Evolutionary conservation across 1,140 invertebrate species (phyloP), one percentile per base, ranked within the genome.

Genomic region (Heliothis virescens): DNA sequence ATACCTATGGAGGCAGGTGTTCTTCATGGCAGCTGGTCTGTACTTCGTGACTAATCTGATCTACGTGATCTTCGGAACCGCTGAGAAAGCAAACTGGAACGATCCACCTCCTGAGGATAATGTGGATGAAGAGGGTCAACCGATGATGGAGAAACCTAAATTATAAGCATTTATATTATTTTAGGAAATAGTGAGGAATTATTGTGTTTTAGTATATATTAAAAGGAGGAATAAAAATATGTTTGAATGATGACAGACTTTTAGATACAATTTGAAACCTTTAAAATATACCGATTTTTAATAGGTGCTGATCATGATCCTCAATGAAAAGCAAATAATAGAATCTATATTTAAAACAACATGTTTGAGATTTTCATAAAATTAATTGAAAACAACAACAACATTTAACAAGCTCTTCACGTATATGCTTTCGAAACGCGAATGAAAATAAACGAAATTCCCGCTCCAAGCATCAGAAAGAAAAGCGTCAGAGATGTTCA

Each of bases 1-100:
- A 74, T 76, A 81, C 13, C 78, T 92, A 2, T 98, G 97, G 97
- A 94, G 95, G 80, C 94, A 92, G 12, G 96, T 97, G 0, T 97
- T 97, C 88, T 96, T 96, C 83, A 91, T 97, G 18, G 94, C 96
- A 15, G 95, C 96, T 5, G 95, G 90, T 3, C 90, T 97, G 11
- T 96, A 97, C 82, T 85, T 96, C 0, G 55, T 96, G n/a, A 96
- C 96, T 4, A 96, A 96, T 69, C 82, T 96, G 0, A 78, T 96
- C 0, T 98, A 96, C 82, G 78, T 96, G 4, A 78, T 96, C 9
- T 95, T 96, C 65, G 96, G 96, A 4, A 95, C 95, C 0, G 95
- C 88, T 2, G 91, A 95, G 57, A 91, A 95, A 21, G 96, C 96
- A 72, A 87, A 93, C 0, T 96, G 96, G 96, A 96, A 96, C 79